Base-by-base conservation (phyloP, 2,888 invertebrate genomes). In the Meandrusa payeni region DNA sequence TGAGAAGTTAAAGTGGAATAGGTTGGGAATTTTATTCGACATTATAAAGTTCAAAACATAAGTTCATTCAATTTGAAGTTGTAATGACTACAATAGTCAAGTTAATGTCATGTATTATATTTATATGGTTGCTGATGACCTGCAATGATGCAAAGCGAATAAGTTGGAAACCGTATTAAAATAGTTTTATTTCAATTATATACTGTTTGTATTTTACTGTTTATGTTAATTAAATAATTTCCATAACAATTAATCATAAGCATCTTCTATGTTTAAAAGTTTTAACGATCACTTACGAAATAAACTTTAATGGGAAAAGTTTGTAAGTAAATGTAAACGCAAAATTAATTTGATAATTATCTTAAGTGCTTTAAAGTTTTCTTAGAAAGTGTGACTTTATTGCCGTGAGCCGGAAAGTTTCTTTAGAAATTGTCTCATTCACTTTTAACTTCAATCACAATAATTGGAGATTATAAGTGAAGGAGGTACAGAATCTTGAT, bases 261-360 rank as follows among this genome's bases (percentile, higher is more conserved):
- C 9, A 17, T 2, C 6, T 24, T 15, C 17, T 26, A 24, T 10
- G 17, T 11, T 15, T 10, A 40, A 31, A 22, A 31, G 17, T 31
- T 17, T 7, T n/a, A 23, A 22, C 29, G 29, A 22, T 39, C 28
- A 23, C 13, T 5, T 26, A 26, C 19, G 7, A 4, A 12, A 11
- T 4, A 7, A 26, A 27, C 7, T 10, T 27, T 27, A 41, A 41
- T 41, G 33, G 41, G 33, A 41, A 27, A 41, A 28, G 27, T 34
- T 40, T 15, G 2, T 13, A 34, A 33, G 26, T 34, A 10, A 41
- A 33, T 26, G 7, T 41, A 34, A 22, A 34, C 13, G 19, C 5
- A 26, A 41, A 34, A 41, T 41, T 34, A 34, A 41, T 41, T 41
- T 41, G 15, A 20, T 41, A 33, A 41, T 41, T 41, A 41, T 41